Evolutionary conservation across 1,140 invertebrate species (phyloP), one percentile per base, ranked within the genome.

Genomic region (Copidosoma floridanum): DNA sequence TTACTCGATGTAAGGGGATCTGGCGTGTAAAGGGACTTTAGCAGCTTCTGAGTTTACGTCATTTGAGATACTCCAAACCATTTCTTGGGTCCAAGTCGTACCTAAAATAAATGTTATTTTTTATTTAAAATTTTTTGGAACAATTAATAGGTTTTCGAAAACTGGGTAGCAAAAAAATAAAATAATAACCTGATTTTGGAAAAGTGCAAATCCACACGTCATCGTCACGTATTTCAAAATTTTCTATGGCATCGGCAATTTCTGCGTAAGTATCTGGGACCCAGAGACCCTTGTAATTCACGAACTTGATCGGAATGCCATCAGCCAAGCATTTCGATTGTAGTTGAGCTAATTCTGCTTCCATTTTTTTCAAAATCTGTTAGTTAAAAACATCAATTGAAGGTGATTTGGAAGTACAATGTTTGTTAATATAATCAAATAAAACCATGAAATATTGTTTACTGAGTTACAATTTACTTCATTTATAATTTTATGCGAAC

Each of bases 21-120:
- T 50, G 7, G 60, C 29, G 27, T 20, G 18, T 10, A 50, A 3
- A 1, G 8, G n/a, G 2, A 3, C 16, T 55, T 81, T 76, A 16
- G 81, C 82, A 32, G 71, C 78, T 35, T 83, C 76, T 8, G 80
- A 80, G 66, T 85, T 78, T 5, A 82, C 64, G 57, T 83, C 70
- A 37, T 11, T 38, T 57, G 61, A 6, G 44, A 86, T 77, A 29
- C 80, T 74, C 81, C 84, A 86, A 1, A 83, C 72, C 77, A 86
- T 84, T 70, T 86, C 85, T 65, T 84, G 82, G 0, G 80, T 81
- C 85, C 84, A 86, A 10, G 84, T 85, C 8, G 84, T 72, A 37
- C 71, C 71, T 73, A 27, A 12, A 24, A n/a, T n/a, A 21, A 24
- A 6, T 38, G 2, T 7, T n/a, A 23, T 24, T 37, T 23, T 53